Conservation (phyloP, 2,797 vertebrate genomes). For the Falco naumanni region DNA sequence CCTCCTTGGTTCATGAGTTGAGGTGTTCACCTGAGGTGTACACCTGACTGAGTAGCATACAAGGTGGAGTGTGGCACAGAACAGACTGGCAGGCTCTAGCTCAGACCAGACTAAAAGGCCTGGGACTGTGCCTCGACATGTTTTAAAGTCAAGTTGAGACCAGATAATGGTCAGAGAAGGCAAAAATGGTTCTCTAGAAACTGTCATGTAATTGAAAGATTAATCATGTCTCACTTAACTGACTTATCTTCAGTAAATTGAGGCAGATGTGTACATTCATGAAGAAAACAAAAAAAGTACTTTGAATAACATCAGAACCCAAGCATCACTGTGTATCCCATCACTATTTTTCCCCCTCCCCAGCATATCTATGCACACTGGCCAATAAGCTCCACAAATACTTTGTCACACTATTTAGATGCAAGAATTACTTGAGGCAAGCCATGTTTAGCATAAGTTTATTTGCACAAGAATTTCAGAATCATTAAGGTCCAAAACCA, state of each 20-base stretch:
- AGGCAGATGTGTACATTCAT: not conserved
- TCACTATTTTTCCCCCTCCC: not conserved
- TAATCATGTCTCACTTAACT: not conserved
- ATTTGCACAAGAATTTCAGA: conserved; percentile 53
- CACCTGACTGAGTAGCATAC: not conserved
- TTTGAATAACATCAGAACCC: not conserved
- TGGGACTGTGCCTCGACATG: not conserved
- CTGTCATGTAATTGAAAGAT: not conserved
- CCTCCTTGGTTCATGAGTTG: not conserved
- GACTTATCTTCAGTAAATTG: not conserved
- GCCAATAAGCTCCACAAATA: not conserved
- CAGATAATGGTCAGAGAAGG: not conserved
- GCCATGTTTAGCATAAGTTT: conserved; percentile 1
- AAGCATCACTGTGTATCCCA: not conserved
- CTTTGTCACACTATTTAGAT: not conserved
- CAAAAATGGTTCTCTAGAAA: not conserved
- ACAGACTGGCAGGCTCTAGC: not conserved
- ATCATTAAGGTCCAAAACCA: conserved; percentile 20
- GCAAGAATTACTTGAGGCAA: conserved; percentile 20
- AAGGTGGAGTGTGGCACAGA: not conserved
- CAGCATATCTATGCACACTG: not conserved
- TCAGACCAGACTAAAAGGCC: not conserved
- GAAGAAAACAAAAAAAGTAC: not conserved
- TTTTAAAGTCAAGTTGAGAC: not conserved
- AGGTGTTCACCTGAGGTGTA: not conserved